Evolutionary conservation across 2,888 invertebrate genomes (phyloP), one percentile per base, ranked within the genome.

Genomic region (Chaitophorus viminalis): DNA sequence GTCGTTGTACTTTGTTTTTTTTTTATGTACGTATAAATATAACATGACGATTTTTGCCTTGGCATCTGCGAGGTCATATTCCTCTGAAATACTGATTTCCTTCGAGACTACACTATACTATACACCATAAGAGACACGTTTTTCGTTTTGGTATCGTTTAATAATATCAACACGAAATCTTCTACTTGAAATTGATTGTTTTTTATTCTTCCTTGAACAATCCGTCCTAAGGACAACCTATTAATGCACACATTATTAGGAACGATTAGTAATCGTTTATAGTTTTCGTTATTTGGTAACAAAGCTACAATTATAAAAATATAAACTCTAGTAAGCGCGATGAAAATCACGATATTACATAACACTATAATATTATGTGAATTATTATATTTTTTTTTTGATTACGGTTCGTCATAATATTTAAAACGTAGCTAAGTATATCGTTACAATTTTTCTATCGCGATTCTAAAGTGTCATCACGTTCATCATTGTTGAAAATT

Each of bases 1-100:
- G 83, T 83, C 83, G 60, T 74, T 75, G 76, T 84, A 84, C 84
- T 84, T 84, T 74, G 29, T 54, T 82, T 52, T 31, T 46, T 31
- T 70, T 33, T 54, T 72, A 54, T 33, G 21, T 54, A 78, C 31
- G 18, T 60, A 36, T 36, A 36, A 82, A 8, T 60, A 36, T 36
- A 36, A 82, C 46, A 46, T 76, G 39, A 83, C 31, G 83, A 65
- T 68, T 76, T 76, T 86, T n/a, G 39, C 86, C 86, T 87, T 87
- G 86, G 86, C 79, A 87, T 60, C 46, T 72, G 74, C 86, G 86
- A 87, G 86, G 86, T 65, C 86, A 36, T 87, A 87, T 81, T 79
- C 74, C 65, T 74, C 86, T 81, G 52, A 78, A 86, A 78, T 86
- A 86, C 77, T 21, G 78, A 78, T 86, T 78, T 86, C 70, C 39